A percentile compares a stretch with the other conserved stretches of the same genome.
Evolutionary conservation across 2,888 invertebrate species (phyloP).

Genomic region (Xestobium rufovillosum): DNA sequence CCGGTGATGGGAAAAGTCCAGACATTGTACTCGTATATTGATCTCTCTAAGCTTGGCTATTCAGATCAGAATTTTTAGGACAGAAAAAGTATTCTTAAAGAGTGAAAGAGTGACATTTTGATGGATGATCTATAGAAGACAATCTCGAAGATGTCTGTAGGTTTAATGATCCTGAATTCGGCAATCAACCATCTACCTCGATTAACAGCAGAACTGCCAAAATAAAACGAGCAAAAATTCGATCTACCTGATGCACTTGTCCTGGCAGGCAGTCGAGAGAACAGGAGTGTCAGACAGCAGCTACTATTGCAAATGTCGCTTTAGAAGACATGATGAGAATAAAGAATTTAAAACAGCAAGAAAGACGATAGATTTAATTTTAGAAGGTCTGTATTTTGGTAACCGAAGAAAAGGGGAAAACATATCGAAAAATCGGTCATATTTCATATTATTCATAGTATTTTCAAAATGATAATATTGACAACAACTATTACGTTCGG

Average conservation of each 20-base stretch:
- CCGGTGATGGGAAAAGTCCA: too few relatives aligned
- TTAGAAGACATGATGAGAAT: slow-evolving; percentile 14
- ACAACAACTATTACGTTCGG: too few relatives aligned
- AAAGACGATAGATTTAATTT: slow-evolving; percentile 4
- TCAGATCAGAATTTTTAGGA: neutral
- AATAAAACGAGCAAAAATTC: slow-evolving; percentile 3
- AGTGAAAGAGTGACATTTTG: too few relatives aligned
- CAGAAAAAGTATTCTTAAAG: slow-evolving; percentile 3
- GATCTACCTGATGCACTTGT: slow-evolving; percentile 11
- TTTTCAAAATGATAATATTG: slow-evolving; percentile 11
- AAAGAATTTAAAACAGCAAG: slow-evolving; percentile 4
- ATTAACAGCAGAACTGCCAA: too few relatives aligned
- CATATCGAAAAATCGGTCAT: slow-evolving; percentile 13
- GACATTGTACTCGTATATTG: too few relatives aligned
- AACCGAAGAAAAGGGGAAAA: slow-evolving; percentile 16
- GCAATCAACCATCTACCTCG: slow-evolving; percentile 2
- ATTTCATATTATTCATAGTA: slow-evolving; percentile 8
- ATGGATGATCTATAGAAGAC: too few relatives aligned
- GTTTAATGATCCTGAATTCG: slow-evolving; percentile 1
- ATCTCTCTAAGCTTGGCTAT: too few relatives aligned
- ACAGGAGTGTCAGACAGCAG: slow-evolving; percentile 18
- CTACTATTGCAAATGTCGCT: slow-evolving; percentile 15
- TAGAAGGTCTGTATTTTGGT: slow-evolving; percentile 17
- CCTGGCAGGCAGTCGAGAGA: slow-evolving; percentile 16
- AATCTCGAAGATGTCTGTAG: too few relatives aligned